Evolutionary conservation across 2,797 vertebrate genomes (phyloP).

Genomic region (Acomys russatus): DNA sequence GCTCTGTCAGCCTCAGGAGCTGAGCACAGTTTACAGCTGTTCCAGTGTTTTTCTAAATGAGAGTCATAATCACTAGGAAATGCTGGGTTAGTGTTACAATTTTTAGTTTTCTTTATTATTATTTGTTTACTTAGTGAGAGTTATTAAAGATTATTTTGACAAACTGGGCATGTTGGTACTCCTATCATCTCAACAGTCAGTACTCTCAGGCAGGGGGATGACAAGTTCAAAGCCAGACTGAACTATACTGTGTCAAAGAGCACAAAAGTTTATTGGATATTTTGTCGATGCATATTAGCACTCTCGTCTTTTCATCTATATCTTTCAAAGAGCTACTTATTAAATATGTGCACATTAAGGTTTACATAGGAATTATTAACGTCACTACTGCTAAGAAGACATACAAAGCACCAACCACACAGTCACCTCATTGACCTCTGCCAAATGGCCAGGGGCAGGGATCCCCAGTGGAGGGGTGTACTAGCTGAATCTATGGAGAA

Average conservation of each 20-base stretch:
- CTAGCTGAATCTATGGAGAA: background rate
- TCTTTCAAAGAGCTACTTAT: conserved; percentile 26
- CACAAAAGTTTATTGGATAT: background rate
- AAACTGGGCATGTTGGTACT: background rate
- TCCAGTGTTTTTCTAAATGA: background rate
- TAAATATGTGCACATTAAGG: background rate
- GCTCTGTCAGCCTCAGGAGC: background rate
- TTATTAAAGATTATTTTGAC: background rate
- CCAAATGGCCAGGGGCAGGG: background rate
- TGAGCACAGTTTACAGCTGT: background rate
- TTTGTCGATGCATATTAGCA: background rate
- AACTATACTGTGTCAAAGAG: background rate
- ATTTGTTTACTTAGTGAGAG: background rate
- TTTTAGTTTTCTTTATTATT: conserved; percentile 21
- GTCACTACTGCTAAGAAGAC: background rate
- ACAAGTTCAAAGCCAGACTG: background rate
- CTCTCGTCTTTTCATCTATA: background rate
- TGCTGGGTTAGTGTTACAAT: background rate
- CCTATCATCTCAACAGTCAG: background rate
- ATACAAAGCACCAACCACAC: background rate
- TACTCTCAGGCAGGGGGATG: no score
- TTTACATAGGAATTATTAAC: background rate
- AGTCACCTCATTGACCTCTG: background rate
- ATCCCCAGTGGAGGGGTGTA: background rate
- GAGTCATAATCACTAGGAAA: background rate